A percentile compares a stretch with the other conserved stretches of the same genome.
phyloP scores from a whole-genome alignment of 1,140 invertebrate species.

The Bombyx mandarina region DNA sequence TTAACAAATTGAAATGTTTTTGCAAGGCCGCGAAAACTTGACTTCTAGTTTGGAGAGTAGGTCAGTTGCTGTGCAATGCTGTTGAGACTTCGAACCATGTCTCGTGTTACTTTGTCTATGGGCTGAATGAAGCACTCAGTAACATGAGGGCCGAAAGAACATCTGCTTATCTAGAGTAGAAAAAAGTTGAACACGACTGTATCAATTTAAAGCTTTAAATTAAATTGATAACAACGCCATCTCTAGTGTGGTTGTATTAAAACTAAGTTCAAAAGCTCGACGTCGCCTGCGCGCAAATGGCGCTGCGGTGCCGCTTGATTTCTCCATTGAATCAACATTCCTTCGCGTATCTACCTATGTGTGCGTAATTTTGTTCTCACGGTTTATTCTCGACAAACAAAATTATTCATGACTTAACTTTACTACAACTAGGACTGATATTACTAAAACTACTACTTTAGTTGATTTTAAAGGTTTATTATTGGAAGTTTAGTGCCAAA shows the following conservation, averaged over 20 bases:
- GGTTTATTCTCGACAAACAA: conserved; percentile 21
- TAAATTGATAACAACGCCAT: conserved; percentile 35
- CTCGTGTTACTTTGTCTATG: no score
- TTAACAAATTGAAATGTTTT: no score
- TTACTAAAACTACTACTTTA: conserved; percentile 15
- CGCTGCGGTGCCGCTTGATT: conserved; percentile 61
- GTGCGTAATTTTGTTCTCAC: conserved; percentile 59
- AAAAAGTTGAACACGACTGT: no score
- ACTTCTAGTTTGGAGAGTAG: no score
- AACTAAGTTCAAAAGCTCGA: conserved; percentile 50
- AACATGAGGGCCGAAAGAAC: no score
- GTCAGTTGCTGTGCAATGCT: no score
- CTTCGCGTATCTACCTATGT: conserved; percentile 59
- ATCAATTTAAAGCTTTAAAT: no score
- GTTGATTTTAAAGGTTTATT: conserved; percentile 13
- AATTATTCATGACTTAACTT: conserved; percentile 43
- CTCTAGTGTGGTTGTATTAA: conserved; percentile 30
- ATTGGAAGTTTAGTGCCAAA: conserved; percentile 13
- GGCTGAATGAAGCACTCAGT: no score
- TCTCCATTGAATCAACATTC: conserved; percentile 69
- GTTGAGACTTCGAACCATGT: not conserved
- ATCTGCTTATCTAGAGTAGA: no score
- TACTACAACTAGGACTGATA: conserved; percentile 9
- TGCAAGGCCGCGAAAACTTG: no score
- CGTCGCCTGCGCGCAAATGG: conserved; percentile 34